Base-by-base conservation (phyloP, 2,797 vertebrate genomes). In the Cebuella pygmaea region DNA sequence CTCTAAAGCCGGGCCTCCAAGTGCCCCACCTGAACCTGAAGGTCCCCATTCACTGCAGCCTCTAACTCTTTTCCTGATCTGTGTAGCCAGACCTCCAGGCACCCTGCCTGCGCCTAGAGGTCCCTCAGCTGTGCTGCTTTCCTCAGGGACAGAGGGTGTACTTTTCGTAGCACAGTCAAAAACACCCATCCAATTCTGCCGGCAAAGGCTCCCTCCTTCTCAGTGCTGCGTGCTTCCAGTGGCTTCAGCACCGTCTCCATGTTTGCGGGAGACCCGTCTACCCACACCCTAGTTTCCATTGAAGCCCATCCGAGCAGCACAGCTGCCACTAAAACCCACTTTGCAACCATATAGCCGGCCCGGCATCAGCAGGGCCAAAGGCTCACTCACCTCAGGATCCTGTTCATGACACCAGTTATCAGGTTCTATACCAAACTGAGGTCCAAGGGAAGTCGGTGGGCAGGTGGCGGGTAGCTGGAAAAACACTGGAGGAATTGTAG, bases 261-360 rank as follows among this genome's bases (percentile, higher is more conserved):
- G 15, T 1, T 8, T 1, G 4, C 64, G 0, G 33, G 64, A 67
- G 64, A 67, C 15, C 33, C 15, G 3, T 67, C 15, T 4, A 67
- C 64, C 33, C 33, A 33, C 64, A n/a, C 64, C 64, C 64, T 0
- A 33, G 33, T n/a, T 8, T 67, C 15, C 64, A n/a, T 33, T 1
- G 33, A 33, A 67, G 33, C 64, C 64, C 33, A n/a, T 19, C 7
- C 7, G 17, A n/a, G 64, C 64, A n/a, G 64, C 64, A n/a, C 64
- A 19, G 64, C 33, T 67, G 64, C 64, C 64, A 67, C 17, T 17
- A 67, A 33, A 67, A 67, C 15, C 64, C 64, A 67, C 8, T 33
- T n/a, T n/a, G 30, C 15, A 4, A 33, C 4, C 15, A n/a, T 7
- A 9, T 9, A 7, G 15, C 33, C 7, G 2, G 33, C 64, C 64